Evolutionary conservation across 2,113 vertebrate species (phyloP), one percentile per base, ranked within the genome.

Genomic region (Cranoglanis bouderius): DNA sequence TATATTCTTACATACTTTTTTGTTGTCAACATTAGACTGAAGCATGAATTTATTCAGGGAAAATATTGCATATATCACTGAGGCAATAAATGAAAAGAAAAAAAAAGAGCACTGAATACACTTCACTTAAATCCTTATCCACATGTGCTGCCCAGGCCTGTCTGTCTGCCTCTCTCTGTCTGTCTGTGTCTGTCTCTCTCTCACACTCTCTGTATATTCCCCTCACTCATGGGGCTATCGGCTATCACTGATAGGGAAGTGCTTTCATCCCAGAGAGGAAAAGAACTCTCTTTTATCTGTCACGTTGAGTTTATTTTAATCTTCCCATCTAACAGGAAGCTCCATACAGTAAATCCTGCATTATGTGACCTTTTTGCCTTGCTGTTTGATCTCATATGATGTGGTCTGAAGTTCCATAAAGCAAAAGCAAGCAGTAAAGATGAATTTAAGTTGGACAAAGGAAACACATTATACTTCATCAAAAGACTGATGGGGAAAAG

Each of bases 211-310:
- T 81, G 40, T 72, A 53, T 57, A 81, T 82, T 85, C 85, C 59
- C 70, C 74, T 89, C 83, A 46, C 86, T 72, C 32, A 38, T 80
- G 86, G 86, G 86, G 40, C 85, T 88, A 90, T 90, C 86, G 40
- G 74, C 85, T 89, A 38, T 90, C 89, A 49, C 75, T 75, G 89
- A 91, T 87, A 81, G 84, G 80, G 80, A 90, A 86, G 46, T 46
- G 43, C 89, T 90, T 92, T 90, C 86, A 89, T 89, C 86, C 74
- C 40, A 75, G 74, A 83, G 75, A 78, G 88, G 77, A 89, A 89
- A 84, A 82, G 83, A 89, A 40, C 35, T 55, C 63, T 55, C 70
- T 89, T 91, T 91, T 53, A 89, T 90, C 89, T 67, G 78, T 83
- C 89, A 89, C 82, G 57, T 18, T 65, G 13, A 81, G 59, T 89